Conservation (phyloP, 2,113 vertebrate genomes). For the Aptenodytes patagonicus region DNA sequence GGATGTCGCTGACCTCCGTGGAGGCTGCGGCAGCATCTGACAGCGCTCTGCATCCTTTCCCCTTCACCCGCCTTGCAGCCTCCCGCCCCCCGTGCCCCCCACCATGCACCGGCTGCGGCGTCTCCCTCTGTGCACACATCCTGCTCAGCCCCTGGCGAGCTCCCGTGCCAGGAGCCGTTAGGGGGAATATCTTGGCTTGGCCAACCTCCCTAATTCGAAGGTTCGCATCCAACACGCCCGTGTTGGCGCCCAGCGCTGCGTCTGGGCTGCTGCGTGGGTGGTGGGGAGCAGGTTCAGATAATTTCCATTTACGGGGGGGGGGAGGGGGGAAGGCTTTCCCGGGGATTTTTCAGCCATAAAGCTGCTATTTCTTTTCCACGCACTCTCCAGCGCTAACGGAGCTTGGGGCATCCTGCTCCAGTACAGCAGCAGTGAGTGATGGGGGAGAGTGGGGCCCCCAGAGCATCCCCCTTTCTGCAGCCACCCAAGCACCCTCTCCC, state of each 20-base stretch:
- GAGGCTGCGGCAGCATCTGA: neutral
- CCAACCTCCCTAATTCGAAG: neutral
- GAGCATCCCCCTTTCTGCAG: neutral
- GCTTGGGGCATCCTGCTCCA: neutral
- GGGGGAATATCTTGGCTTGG: slow-evolving; percentile 26
- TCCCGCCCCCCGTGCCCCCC: neutral
- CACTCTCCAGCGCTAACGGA: neutral
- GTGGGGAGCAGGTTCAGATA: slow-evolving; percentile 31
- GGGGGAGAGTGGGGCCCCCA: neutral
- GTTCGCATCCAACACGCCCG: neutral
- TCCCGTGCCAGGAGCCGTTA: slow-evolving; percentile 13
- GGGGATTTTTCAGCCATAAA: neutral
- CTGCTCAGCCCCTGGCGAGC: neutral
- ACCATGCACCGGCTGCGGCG: neutral
- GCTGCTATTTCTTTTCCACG: neutral
- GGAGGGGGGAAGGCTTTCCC: neutral
- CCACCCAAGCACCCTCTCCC: neutral
- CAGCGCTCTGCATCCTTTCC: neutral
- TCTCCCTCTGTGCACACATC: neutral
- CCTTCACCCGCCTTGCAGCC: neutral
- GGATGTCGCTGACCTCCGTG: neutral
- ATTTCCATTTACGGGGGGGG: neutral
- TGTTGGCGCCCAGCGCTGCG: neutral
- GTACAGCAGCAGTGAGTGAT: neutral
- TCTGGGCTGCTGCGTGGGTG: slow-evolving; percentile 11